Base-by-base conservation (phyloP, 2,797 vertebrate genomes). In the Kryptolebias ocellatus region DNA sequence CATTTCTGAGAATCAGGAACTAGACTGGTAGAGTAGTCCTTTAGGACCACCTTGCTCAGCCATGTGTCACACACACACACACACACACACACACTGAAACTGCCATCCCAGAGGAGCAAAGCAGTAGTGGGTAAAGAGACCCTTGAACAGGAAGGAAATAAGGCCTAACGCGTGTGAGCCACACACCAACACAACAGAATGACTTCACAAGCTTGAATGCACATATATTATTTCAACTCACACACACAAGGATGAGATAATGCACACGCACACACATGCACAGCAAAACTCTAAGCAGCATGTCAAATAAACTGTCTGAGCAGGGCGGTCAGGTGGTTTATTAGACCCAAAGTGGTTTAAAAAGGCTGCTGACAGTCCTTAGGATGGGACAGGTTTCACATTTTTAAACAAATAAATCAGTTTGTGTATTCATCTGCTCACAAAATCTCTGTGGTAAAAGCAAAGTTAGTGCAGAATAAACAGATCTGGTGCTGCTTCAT, bases 141-240 rank as follows among this genome's bases (percentile, higher is more conserved):
- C 80, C 79, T 81, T 87, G 67, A 87, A 89, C 88, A 90, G 89
- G 88, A 92, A 92, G 92, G 91, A 93, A 93, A 72, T 80, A 85
- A 82, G 90, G 86, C 83, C 87, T 74, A 89, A 89, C 77, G 73
- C 83, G 80, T 72, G 81, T 71, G 67, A 85, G 74, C 70, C 67
- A 81, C 70, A 72, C 69, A 83, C 71, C 72, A 61, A 80, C 72
- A 75, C 71, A 76, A 62, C 75, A 64, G 53, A 79, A 64, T 54
- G 67, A 73, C 66, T 79, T 70, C 64, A 64, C 67, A 83, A 72
- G 76, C 80, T 75, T 78, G 34, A 77, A 75, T 80, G 73, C 73
- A 76, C 85, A 84, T 47, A 60, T 59, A 77, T 76, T 67, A 73
- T 72, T 44, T 71, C 75, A 74, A 76, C 24, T 39, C 55, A 64